phyloP scores from a whole-genome alignment of 2,888 invertebrate genomes.

The Macrosiphum euphorbiae region DNA sequence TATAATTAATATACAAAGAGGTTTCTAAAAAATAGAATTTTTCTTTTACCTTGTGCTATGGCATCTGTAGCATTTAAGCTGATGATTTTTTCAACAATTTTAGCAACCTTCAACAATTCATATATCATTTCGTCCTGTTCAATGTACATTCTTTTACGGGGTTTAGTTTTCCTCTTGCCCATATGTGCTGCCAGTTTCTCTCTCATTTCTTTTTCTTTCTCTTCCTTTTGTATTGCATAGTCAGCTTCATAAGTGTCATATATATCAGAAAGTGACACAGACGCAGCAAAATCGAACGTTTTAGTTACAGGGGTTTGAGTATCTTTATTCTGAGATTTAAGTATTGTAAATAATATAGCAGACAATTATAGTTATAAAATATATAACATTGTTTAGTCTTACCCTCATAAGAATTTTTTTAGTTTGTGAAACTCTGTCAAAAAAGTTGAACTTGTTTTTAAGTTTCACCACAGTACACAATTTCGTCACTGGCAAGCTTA shows the following conservation, averaged over 20 bases:
- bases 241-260: conserved; percentile 90
- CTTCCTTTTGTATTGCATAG: conserved; percentile 80
- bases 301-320: conserved; percentile 95
- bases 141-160: background rate
- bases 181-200: conserved; percentile 70
- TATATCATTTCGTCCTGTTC: background rate
- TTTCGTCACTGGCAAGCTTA: background rate
- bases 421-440: conserved; percentile 91
- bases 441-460: conserved; percentile 95
- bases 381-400: conserved; percentile 66
- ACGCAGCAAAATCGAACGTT: conserved; percentile 80
- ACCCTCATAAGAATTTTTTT: conserved; percentile 81
- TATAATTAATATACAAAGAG: background rate
- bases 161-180: conserved; percentile 70
- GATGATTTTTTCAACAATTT: conserved; percentile 91
- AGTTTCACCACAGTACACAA: conserved; percentile 76
- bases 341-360: background rate
- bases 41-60: conserved; percentile 80
- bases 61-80: conserved; percentile 96
- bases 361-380: background rate
- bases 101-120: conserved; percentile 74
- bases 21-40: conserved; percentile 55
- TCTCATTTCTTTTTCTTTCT: conserved; percentile 79
- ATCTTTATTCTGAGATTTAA: conserved; percentile 72
- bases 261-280: conserved; percentile 89